phyloP scores from a whole-genome alignment of 2,113 vertebrate species.

The Sciurus niger region DNA sequence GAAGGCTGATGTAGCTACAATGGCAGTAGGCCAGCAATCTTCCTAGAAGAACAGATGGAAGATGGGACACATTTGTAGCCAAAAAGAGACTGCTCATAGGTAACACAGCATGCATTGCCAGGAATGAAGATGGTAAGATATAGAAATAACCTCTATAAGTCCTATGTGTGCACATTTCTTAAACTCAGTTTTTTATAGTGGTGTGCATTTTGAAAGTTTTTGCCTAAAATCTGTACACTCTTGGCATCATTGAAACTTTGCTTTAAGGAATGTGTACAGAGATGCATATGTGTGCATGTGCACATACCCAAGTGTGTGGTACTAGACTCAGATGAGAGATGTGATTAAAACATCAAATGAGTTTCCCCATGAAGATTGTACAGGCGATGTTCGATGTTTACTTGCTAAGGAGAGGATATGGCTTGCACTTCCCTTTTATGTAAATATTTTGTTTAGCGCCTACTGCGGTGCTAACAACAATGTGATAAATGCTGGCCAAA shows the following conservation, averaged over 20 bases:
- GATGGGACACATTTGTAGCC: constrained; percentile 85
- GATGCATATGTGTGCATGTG: too few relatives aligned
- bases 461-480: constrained; percentile 28
- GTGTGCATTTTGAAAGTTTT: neutral
- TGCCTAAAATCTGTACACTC: neutral
- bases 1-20: constrained; percentile 84
- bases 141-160: constrained; percentile 78
- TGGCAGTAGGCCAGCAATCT: constrained; percentile 85
- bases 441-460: constrained; percentile 67
- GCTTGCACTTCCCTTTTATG: neutral
- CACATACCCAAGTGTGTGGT: neutral
- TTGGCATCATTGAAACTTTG: neutral
- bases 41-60: constrained; percentile 88
- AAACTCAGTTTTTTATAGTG: neutral
- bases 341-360: neutral
- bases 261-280: neutral
- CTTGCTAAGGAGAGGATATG: neutral
- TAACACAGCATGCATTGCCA: constrained; percentile 83
- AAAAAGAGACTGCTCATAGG: constrained; percentile 83
- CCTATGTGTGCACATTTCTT: constrained; percentile 14
- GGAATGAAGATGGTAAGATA: constrained; percentile 80
- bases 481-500: constrained; percentile 67
- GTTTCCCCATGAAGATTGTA: neutral
- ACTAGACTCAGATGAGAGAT: neutral
- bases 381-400: neutral